These are phyloP conservation scores for Leptinotarsa haldemani DNA, from an alignment of 2,888 invertebrate genomes.

Conservation along the genomic window DNA sequence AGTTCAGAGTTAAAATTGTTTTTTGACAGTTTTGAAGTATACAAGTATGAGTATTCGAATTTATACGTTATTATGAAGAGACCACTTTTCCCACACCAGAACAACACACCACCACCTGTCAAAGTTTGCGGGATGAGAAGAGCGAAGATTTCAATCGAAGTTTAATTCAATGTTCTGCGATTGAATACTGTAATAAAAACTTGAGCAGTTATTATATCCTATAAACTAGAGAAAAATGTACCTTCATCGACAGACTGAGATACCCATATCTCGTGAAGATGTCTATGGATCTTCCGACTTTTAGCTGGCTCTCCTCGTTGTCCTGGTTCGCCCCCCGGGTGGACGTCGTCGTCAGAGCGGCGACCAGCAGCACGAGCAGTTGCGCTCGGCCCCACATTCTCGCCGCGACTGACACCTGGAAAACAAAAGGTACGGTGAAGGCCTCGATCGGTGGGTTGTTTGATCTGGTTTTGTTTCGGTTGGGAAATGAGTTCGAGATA, in stretches of 20 bases:
- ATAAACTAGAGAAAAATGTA: slow-evolving; percentile 22
- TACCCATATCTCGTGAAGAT: slow-evolving; percentile 72
- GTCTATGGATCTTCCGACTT: slow-evolving; percentile 87
- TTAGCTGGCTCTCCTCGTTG: slow-evolving; percentile 70
- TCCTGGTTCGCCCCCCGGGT: slow-evolving; percentile 48
- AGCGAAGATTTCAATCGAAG: too few relatives aligned
- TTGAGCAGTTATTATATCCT: too few relatives aligned
- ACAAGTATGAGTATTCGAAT: too few relatives aligned
- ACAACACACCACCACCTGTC: too few relatives aligned
- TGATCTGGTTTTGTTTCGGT: neutral
- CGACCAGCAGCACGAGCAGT: slow-evolving; percentile 64
- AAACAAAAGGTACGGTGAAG: slow-evolving; percentile 9
- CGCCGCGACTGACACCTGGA: slow-evolving; percentile 61
- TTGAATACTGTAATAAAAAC: too few relatives aligned
- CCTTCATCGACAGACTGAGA: slow-evolving; percentile 47
- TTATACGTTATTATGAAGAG: too few relatives aligned
- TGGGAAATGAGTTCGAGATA: too few relatives aligned
- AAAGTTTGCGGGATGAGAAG: too few relatives aligned
- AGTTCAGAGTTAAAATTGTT: too few relatives aligned
- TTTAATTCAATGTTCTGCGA: too few relatives aligned
- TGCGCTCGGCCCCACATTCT: slow-evolving; percentile 69
- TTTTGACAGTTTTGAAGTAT: too few relatives aligned
- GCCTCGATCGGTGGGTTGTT: neutral
- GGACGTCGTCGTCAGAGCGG: slow-evolving; percentile 60
- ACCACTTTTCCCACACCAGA: too few relatives aligned